Evolutionary conservation across 2,888 invertebrate genomes (phyloP).

Genomic region (Leucophenga maculata): DNA sequence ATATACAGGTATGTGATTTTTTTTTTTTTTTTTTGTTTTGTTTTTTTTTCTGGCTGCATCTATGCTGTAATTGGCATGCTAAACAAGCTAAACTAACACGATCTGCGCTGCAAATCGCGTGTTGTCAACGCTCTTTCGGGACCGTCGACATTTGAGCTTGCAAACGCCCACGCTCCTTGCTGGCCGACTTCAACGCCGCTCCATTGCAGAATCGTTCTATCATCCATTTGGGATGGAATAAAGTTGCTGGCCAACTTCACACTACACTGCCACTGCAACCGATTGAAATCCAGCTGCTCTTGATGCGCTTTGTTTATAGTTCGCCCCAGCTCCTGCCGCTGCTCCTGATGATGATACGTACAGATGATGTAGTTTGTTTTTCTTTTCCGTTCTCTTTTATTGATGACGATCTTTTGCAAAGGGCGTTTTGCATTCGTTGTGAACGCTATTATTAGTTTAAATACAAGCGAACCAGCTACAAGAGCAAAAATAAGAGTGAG

Average conservation of each 20-base stretch:
- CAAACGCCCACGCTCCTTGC: constrained; percentile 31
- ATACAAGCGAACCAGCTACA: constrained; percentile 11
- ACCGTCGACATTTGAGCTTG: constrained; percentile 30
- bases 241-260: constrained; percentile 8
- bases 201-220: neutral
- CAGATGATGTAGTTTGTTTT: neutral
- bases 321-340: constrained; percentile 21
- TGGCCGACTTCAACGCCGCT: neutral
- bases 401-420: constrained; percentile 58
- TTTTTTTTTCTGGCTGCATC: neutral
- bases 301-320: constrained; percentile 4
- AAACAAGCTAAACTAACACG: constrained; percentile 66
- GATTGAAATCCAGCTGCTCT: constrained; percentile 2
- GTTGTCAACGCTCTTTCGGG: constrained; percentile 38
- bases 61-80: constrained; percentile 59
- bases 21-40: neutral
- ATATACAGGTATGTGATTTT: neutral
- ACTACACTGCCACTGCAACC: too few species aligned
- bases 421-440: constrained; percentile 53
- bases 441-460: constrained; percentile 50
- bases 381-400: constrained; percentile 2
- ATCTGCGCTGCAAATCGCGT: constrained; percentile 41
- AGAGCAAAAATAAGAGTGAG: constrained; percentile 61
- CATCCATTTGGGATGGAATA: constrained; percentile 15
- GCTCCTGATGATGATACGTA: too few species aligned